A percentile compares a stretch with the other conserved stretches of the same genome.
Conservation (phyloP, 2,888 invertebrate genomes). For the Netelia virgata region DNA sequence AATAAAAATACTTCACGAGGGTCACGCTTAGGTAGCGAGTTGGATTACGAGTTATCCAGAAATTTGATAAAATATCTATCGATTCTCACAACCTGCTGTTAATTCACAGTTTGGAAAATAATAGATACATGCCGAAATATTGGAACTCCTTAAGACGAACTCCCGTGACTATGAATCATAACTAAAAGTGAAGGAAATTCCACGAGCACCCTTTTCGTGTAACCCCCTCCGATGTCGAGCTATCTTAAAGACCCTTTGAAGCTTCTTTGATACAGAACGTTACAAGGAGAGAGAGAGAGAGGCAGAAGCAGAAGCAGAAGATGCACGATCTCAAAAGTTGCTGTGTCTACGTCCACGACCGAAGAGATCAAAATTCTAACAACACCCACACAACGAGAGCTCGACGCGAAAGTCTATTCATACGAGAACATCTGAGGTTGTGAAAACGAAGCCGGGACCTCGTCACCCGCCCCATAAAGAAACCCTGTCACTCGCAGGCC, state of each 20-base stretch:
- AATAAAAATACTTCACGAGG: no score
- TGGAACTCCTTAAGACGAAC: background rate
- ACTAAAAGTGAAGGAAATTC: slow-evolving; percentile 41
- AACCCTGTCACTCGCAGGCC: slow-evolving; percentile 80
- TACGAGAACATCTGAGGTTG: slow-evolving; percentile 31
- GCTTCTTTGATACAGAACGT: slow-evolving; percentile 62
- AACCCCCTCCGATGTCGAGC: slow-evolving; percentile 6
- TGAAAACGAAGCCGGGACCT: slow-evolving; percentile 60
- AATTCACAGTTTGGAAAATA: background rate
- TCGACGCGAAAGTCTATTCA: slow-evolving; percentile 39
- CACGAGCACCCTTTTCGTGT: slow-evolving; percentile 15
- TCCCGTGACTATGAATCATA: slow-evolving; percentile 18
- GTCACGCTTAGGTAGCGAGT: no score
- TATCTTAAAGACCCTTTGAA: slow-evolving; percentile 50
- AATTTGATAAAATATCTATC: no score
- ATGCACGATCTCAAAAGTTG: slow-evolving; percentile 50
- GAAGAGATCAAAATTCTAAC: slow-evolving; percentile 56
- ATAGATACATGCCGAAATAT: background rate
- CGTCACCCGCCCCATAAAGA: slow-evolving; percentile 74
- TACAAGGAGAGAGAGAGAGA: slow-evolving; percentile 32
- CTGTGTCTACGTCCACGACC: slow-evolving; percentile 7
- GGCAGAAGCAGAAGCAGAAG: slow-evolving; percentile 2
- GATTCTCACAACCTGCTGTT: no score
- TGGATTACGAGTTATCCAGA: no score
- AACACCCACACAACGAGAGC: slow-evolving; percentile 48